These are phyloP conservation scores for Notospermus geniculatus DNA, from an alignment of 1,140 invertebrate genomes.

Conservation along the genomic window DNA sequence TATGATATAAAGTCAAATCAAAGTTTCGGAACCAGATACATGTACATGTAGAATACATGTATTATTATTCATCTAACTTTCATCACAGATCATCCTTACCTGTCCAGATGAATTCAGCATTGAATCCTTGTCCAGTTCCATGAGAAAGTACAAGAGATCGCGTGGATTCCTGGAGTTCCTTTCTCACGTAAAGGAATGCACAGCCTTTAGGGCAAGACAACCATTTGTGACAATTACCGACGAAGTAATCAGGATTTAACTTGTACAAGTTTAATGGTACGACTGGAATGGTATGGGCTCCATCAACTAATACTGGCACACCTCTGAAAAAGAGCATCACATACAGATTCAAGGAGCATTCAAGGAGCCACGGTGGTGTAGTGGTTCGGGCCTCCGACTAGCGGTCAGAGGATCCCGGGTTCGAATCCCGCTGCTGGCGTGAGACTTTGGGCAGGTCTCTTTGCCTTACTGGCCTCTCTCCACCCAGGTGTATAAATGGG, in stretches of 20 bases:
- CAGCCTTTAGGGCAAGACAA: constrained; percentile 50
- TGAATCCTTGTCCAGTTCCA: constrained; percentile 52
- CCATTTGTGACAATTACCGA: constrained; percentile 55
- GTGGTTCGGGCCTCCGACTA: no score
- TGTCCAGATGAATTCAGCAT: constrained; percentile 54
- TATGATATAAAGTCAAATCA: no score
- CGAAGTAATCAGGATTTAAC: constrained; percentile 46
- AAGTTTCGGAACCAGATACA: no score
- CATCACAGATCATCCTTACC: no score
- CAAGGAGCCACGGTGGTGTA: no score
- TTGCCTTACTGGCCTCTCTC: no score
- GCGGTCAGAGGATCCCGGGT: no score
- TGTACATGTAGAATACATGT: no score
- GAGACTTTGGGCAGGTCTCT: no score
- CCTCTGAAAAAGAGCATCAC: constrained; percentile 32
- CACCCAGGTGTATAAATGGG: no score
- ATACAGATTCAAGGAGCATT: not conserved
- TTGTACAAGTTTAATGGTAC: constrained; percentile 31
- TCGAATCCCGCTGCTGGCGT: no score
- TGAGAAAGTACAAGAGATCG: constrained; percentile 48
- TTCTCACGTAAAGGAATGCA: constrained; percentile 48
- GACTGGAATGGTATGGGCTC: constrained; percentile 50
- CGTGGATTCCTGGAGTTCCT: constrained; percentile 30
- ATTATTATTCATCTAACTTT: no score
- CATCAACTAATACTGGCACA: constrained; percentile 49